These are phyloP conservation scores for Gonioctena quinquepunctata DNA, from an alignment of 1,140 invertebrate species.

Conservation along the genomic window DNA sequence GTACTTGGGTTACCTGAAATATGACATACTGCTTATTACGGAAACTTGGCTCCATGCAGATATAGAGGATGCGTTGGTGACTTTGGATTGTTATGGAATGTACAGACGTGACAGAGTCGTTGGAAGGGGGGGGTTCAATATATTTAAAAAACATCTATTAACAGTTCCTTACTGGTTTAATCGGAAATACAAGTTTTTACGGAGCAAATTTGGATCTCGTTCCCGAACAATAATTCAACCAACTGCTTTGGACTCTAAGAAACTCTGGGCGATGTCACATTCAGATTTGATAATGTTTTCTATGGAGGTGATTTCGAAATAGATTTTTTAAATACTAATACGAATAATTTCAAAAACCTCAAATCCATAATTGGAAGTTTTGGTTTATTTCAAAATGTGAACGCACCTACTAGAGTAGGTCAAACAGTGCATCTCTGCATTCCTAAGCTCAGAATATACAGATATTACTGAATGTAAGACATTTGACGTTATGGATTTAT, in stretches of 20 bases:
- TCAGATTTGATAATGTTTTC: no score
- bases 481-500: no score
- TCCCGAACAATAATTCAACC: not conserved
- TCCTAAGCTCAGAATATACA: not conserved
- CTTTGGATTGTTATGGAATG: not conserved
- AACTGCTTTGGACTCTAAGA: no score
- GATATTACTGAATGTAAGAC: no score
- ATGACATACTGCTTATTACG: not conserved
- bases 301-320: no score
- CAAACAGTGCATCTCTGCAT: not conserved
- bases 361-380: no score
- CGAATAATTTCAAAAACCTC: no score
- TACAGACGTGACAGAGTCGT: not conserved
- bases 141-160: not conserved
- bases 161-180: not conserved
- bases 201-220: not conserved
- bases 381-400: no score
- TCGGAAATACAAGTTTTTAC: not conserved
- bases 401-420: not conserved
- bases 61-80: not conserved
- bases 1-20: not conserved
- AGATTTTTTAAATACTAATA: no score
- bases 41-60: not conserved
- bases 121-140: not conserved
- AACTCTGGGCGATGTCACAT: no score